Evolutionary conservation across 1,140 invertebrate genomes (phyloP), one percentile per base, ranked within the genome.

Genomic region (Pogonognathellus flavescens): DNA sequence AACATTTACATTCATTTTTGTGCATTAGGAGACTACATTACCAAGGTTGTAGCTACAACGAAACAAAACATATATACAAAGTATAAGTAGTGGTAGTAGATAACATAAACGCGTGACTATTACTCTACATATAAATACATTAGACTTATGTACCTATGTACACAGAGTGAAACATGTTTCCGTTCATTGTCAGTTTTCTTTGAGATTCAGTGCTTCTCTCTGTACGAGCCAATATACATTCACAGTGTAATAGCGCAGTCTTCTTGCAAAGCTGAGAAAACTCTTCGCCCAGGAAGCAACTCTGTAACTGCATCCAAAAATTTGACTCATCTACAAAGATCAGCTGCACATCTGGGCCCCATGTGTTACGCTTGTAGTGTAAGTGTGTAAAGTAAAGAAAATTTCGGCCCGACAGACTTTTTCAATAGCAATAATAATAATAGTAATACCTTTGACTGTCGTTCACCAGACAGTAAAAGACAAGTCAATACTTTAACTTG

Each of bases 381-480:
- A 76, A 76, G 70, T 76, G 70, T 16, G 70, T 16, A 50, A 76
- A 8, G 31, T 76, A 76, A 50, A 76, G 31, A 31, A 31, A 76
- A 76, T 76, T 76, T 76, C 70, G 70, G 70, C 31, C 49, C 31
- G 41, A 50, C 70, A 76, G 70, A 76, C 70, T 76, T 76, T 76
- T 76, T 76, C 70, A 76, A 76, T 76, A 49, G 70, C 70, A 50
- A 76, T 76, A 76, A 50, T 76, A 76, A 76, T 76, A 76, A 76
- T 76, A 76, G 70, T 49, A 76, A 76, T 76, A 76, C 16, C 25
- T 76, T 76, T 76, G 70, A 76, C 70, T 76, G 70, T 76, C 25
- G 70, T 76, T 49, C 25, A 76, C 14, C 41, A 76, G 70, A 76
- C 41, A 76, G 70, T 76, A 76, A 76, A 66, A 66, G 62, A 25